Conservation (phyloP, 92 coral and sea anemone species). For the Meandrina meandrites region DNA sequence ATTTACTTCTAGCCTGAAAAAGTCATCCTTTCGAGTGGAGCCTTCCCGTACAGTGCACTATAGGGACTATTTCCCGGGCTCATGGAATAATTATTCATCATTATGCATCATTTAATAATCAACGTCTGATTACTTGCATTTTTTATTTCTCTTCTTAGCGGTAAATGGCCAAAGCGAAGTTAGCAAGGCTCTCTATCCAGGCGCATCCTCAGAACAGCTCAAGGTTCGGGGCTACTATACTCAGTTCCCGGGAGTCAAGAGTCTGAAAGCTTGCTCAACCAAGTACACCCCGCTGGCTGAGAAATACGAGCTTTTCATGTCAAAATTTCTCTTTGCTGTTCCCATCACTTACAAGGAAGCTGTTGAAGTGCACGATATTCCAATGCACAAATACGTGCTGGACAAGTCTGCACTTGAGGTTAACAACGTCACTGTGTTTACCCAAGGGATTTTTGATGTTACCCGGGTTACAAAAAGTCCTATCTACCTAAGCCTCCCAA, state of each 20-base stretch:
- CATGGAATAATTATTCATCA: too few relatives aligned
- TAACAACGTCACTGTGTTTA: conserved; percentile 63
- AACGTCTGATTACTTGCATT: background rate
- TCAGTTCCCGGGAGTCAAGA: conserved; percentile 58
- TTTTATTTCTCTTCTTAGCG: conserved; percentile 36
- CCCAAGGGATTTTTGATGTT: conserved; percentile 75
- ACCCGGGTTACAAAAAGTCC: conserved; percentile 54
- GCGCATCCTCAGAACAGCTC: conserved; percentile 47
- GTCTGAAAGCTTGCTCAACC: conserved; percentile 62
- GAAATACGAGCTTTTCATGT: conserved; percentile 62
- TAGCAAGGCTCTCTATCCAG: conserved; percentile 54
- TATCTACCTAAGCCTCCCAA: conserved; percentile 63
- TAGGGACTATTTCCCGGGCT: too few relatives aligned
- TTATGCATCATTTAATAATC: background rate
- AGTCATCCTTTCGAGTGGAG: too few relatives aligned
- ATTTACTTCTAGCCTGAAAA: too few relatives aligned
- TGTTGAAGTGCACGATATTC: conserved; percentile 53
- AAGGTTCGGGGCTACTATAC: conserved; percentile 63
- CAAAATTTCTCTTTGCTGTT: conserved; percentile 47
- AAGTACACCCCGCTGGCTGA: conserved; percentile 40
- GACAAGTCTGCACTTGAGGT: conserved; percentile 36
- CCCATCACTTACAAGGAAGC: conserved; percentile 51
- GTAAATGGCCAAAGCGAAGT: conserved; percentile 55
- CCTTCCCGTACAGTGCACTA: too few relatives aligned
- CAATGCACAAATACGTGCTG: conserved; percentile 63